A percentile compares a stretch with the other conserved stretches of the same genome.
phyloP scores from a whole-genome alignment of 2,113 vertebrate genomes.

The Burhinus bistriatus region DNA sequence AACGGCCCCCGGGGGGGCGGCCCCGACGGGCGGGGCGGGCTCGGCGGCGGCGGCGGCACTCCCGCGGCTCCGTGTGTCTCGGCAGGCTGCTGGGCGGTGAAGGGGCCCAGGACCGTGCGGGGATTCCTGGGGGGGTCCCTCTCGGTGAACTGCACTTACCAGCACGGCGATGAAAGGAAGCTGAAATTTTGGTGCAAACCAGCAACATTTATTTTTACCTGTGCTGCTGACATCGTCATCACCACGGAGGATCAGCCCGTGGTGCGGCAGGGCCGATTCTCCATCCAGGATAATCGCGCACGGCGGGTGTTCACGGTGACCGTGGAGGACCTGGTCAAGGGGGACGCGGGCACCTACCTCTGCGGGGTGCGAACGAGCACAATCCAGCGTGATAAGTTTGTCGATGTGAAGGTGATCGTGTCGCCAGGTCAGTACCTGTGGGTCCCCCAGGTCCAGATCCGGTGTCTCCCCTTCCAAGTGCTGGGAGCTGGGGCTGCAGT shows the following conservation, averaged over 20 bases:
- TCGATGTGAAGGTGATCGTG: rapidly evolving
- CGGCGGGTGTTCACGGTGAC: background rate
- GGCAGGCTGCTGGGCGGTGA: background rate
- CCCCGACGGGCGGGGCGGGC: background rate
- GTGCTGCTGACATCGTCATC: background rate
- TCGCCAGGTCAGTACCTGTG: background rate
- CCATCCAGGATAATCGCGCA: background rate
- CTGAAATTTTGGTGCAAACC: background rate
- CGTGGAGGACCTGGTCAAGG: rapidly evolving
- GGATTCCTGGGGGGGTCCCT: background rate
- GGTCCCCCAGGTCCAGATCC: rapidly evolving
- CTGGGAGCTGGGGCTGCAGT: background rate
- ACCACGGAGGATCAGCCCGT: rapidly evolving
- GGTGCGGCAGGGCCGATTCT: rapidly evolving
- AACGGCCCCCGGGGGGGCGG: background rate
- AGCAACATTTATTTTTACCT: rapidly evolving
- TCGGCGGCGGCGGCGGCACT: too few relatives aligned
- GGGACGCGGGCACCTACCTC: rapidly evolving
- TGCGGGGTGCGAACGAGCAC: rapidly evolving
- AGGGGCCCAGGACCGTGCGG: background rate
- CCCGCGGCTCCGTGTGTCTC: background rate
- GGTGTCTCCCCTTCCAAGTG: too few relatives aligned
- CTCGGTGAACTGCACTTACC: background rate
- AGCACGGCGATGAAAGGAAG: rapidly evolving
- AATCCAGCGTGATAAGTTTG: rapidly evolving